Percentiles rank a stretch among this genome's conserved stretches.
These are phyloP conservation scores for Tetragonula carbonaria DNA, from an alignment of 2,888 invertebrate species.

Conservation along the genomic window DNA sequence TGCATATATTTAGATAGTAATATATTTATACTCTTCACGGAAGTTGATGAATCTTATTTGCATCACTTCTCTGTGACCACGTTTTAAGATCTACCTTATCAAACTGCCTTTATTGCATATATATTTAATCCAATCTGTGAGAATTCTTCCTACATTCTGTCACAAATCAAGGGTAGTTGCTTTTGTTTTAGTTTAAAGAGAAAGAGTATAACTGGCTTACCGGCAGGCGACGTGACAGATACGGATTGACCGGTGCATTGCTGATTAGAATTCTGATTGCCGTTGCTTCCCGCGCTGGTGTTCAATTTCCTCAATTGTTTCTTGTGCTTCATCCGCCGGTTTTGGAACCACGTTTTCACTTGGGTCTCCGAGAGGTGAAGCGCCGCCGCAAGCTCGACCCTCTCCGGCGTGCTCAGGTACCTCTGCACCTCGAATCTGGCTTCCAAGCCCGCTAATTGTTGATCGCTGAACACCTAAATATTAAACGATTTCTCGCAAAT, in stretches of 20 bases:
- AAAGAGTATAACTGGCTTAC: constrained; percentile 61
- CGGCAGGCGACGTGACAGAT: constrained; percentile 79
- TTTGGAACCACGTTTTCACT: constrained; percentile 99
- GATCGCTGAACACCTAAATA: constrained; percentile 88
- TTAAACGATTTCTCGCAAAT: neutral
- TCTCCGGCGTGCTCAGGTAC: constrained; percentile 97
- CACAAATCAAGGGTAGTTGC: neutral
- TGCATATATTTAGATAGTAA: too few species aligned
- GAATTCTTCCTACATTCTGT: neutral
- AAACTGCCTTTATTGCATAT: too few species aligned
- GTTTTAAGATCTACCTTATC: too few species aligned
- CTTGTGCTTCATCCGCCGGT: constrained; percentile 98
- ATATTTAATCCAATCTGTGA: neutral
- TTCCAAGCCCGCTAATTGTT: constrained; percentile 93
- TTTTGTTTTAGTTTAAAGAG: neutral
- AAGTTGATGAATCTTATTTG: too few species aligned
- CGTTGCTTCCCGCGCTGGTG: constrained; percentile 69
- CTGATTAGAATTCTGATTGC: constrained; percentile 73
- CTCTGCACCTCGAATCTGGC: constrained; percentile 97
- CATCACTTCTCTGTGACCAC: too few species aligned
- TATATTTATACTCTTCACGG: too few species aligned
- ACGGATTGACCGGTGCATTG: constrained; percentile 74
- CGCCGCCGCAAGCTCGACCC: constrained; percentile 96
- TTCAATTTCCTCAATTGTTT: constrained; percentile 92
- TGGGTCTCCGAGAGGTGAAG: constrained; percentile 97